A percentile compares a stretch with the other conserved stretches of the same genome.
Conservation (phyloP, 2,797 vertebrate genomes). For the Sebastes ruberrimus region DNA sequence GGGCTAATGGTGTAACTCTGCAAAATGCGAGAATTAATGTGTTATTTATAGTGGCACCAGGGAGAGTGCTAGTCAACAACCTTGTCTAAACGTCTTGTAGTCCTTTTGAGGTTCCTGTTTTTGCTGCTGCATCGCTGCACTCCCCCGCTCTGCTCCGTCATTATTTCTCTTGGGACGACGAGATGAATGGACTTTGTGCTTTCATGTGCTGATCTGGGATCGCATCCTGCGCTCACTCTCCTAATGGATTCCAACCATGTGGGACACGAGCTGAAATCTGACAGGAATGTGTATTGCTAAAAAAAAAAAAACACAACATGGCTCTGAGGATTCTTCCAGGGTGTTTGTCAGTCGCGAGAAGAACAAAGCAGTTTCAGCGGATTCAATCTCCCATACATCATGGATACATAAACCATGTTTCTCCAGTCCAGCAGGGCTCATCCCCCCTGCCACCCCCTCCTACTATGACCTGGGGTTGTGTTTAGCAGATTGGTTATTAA, state of each 20-base stretch:
- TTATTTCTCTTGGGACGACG: constrained; percentile 21
- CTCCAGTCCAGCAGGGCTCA: constrained; percentile 22
- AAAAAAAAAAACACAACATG: constrained; percentile 6
- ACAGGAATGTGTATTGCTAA: constrained; percentile 18
- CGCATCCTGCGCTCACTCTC: constrained; percentile 19
- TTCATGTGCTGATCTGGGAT: constrained; percentile 49
- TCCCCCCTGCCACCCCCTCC: constrained; percentile 4
- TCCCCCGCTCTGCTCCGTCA: constrained; percentile 1
- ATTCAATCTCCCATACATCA: constrained; percentile 36
- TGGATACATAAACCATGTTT: constrained; percentile 29
- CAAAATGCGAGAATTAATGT: constrained; percentile 44
- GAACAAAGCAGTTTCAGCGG: constrained; percentile 35
- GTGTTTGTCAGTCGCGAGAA: constrained; percentile 11
- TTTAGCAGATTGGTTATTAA: constrained; percentile 65
- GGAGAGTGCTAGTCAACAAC: constrained; percentile 37
- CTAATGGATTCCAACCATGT: constrained; percentile 52
- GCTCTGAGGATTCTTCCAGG: constrained; percentile 20
- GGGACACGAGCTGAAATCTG: constrained; percentile 36
- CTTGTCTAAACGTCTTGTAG: constrained; percentile 24
- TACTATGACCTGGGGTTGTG: constrained; percentile 46
- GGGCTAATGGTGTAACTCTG: constrained; percentile 36
- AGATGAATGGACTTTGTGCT: constrained; percentile 48
- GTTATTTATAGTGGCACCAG: constrained; percentile 49
- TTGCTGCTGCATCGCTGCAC: background rate
- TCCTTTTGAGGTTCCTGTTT: constrained; percentile 37